phyloP scores from a whole-genome alignment of 2,113 vertebrate genomes.

The Anguilla rostrata region DNA sequence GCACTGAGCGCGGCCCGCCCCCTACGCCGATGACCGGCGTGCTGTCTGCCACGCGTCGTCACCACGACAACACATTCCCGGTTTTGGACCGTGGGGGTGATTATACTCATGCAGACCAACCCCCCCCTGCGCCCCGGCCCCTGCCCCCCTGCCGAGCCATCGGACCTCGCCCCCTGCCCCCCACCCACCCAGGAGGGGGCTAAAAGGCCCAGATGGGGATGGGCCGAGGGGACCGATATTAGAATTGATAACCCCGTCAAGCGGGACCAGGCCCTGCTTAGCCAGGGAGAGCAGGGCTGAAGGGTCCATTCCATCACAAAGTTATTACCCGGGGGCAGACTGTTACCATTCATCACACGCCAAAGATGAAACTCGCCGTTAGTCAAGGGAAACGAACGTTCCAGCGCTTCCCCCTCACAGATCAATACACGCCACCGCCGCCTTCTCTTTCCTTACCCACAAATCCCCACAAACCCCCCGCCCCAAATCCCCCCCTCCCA shows the following conservation, averaged over 20 bases:
- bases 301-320: constrained; percentile 87
- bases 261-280: constrained; percentile 52
- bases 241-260: constrained; percentile 69
- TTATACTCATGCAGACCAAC: too few relatives aligned
- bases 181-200: neutral
- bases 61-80: too few relatives aligned
- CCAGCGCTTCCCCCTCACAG: constrained; percentile 69
- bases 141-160: too few relatives aligned
- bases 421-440: constrained; percentile 86
- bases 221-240: constrained; percentile 53
- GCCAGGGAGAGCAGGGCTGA: constrained; percentile 52
- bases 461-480: constrained; percentile 48
- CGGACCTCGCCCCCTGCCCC: neutral
- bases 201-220: neutral
- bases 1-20: too few relatives aligned
- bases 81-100: too few relatives aligned
- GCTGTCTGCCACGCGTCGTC: too few relatives aligned
- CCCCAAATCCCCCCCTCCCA: constrained; percentile 37
- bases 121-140: too few relatives aligned
- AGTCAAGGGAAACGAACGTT: constrained; percentile 89
- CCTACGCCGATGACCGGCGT: too few relatives aligned
- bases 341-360: constrained; percentile 87
- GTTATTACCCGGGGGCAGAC: constrained; percentile 85
- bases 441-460: constrained; percentile 39
- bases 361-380: constrained; percentile 88